Conservation (phyloP, 30 jellyfish, hydroid and myxozoan species). For the Sanderia malayensis region DNA sequence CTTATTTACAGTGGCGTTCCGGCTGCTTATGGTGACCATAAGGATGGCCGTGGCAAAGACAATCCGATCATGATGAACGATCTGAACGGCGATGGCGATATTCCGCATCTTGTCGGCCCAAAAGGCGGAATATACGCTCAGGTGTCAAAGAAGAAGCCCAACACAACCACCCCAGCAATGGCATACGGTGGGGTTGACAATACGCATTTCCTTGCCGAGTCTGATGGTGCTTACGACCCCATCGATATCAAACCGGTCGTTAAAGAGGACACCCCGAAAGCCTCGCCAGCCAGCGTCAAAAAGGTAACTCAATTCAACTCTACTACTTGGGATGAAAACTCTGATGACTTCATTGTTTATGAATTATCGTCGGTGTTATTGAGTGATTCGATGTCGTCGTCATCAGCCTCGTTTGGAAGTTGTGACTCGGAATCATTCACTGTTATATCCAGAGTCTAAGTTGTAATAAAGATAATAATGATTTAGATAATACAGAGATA, state of each 20-base stretch:
- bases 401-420: not conserved
- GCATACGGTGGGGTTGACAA: conserved; percentile 45
- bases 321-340: no score
- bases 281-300: conserved; percentile 22
- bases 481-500: no score
- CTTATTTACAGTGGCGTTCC: conserved; percentile 4
- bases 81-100: not conserved
- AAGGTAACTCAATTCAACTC: conserved; percentile 44
- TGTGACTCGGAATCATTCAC: not conserved
- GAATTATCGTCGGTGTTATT: conserved; percentile 9
- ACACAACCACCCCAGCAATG: not conserved
- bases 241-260: conserved; percentile 2
- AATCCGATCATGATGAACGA: not conserved
- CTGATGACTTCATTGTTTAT: conserved; percentile 42
- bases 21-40: not conserved
- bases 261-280: conserved; percentile 11
- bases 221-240: conserved; percentile 70
- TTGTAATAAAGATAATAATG: no score
- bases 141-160: not conserved
- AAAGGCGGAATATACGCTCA: not conserved
- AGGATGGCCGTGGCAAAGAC: not conserved
- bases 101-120: not conserved
- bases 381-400: not conserved
- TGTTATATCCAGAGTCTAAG: not conserved
- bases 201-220: conserved; percentile 54